These are phyloP conservation scores for Nerophis ophidion DNA, from an alignment of 2,113 vertebrate genomes.

Conservation along the genomic window DNA sequence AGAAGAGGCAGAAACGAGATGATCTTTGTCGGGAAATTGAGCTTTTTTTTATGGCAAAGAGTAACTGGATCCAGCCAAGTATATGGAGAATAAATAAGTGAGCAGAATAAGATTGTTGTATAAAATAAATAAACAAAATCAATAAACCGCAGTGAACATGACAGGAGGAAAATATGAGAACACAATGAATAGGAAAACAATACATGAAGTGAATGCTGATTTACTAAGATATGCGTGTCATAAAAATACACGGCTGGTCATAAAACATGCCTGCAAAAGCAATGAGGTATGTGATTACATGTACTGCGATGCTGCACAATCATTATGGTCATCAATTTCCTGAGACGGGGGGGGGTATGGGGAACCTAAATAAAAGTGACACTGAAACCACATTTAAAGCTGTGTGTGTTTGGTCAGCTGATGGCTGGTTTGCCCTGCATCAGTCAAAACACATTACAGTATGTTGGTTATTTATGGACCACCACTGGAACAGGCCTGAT, in stretches of 20 bases:
- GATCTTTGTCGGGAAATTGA: slow-evolving; percentile 55
- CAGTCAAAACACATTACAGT: slow-evolving; percentile 15
- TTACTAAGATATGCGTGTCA: neutral
- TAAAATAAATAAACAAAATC: slow-evolving; percentile 44
- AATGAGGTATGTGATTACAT: slow-evolving; percentile 22
- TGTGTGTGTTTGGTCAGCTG: slow-evolving; percentile 19
- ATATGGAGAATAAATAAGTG: slow-evolving; percentile 32
- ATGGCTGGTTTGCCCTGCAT: slow-evolving; percentile 17
- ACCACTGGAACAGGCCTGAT: too few species aligned
- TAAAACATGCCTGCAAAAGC: slow-evolving; percentile 5
- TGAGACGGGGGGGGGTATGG: neutral
- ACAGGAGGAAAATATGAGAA: slow-evolving; percentile 26
- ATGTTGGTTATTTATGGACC: too few species aligned
- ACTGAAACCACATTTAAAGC: neutral
- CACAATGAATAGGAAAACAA: slow-evolving; percentile 15
- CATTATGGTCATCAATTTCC: slow-evolving; percentile 10
- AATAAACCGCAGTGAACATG: slow-evolving; percentile 21
- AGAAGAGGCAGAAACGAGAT: slow-evolving; percentile 44
- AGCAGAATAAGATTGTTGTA: slow-evolving; percentile 4
- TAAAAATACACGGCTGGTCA: neutral
- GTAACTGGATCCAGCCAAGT: slow-evolving; percentile 44
- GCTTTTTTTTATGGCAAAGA: slow-evolving; percentile 44
- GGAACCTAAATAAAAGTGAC: neutral
- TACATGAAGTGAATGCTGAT: slow-evolving; percentile 16
- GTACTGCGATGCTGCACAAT: slow-evolving; percentile 11